Percentiles rank a stretch among this genome's conserved stretches.
Evolutionary conservation across 1,140 invertebrate genomes (phyloP).

Genomic region (Brachionus koreanus): DNA sequence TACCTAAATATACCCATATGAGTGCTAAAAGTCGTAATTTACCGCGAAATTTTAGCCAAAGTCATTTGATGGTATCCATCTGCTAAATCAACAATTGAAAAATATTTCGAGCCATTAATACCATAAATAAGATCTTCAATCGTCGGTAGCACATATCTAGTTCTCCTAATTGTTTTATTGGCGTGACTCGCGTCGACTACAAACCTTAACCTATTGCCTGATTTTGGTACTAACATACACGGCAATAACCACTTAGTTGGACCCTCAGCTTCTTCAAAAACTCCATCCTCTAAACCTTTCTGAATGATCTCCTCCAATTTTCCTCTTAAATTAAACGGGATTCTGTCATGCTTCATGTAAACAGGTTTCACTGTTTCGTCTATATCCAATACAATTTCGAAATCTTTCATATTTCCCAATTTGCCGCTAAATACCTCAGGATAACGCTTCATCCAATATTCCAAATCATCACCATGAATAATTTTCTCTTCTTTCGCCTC

Average conservation of each 20-base stretch:
- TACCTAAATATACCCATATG: neutral
- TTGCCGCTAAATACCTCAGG: neutral
- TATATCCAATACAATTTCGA: constrained; percentile 10
- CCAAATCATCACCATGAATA: neutral
- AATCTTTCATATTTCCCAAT: constrained; percentile 12
- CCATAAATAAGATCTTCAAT: constrained; percentile 48
- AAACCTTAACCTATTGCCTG: constrained; percentile 48
- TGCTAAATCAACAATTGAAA: constrained; percentile 49
- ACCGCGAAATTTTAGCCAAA: constrained; percentile 46
- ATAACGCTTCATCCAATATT: neutral
- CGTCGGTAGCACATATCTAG: constrained; percentile 50
- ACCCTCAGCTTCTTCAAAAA: constrained; percentile 48
- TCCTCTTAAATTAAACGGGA: constrained; percentile 45
- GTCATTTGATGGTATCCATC: constrained; percentile 50
- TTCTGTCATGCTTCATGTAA: neutral
- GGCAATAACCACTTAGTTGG: constrained; percentile 49
- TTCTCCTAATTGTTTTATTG: constrained; percentile 49
- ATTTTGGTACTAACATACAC: constrained; percentile 49
- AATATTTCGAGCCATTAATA: constrained; percentile 48
- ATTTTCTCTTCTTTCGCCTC: too few species aligned
- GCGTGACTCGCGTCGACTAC: constrained; percentile 50
- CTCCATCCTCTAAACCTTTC: constrained; percentile 47
- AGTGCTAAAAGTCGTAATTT: neutral
- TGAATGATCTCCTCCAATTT: constrained; percentile 46
- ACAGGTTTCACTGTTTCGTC: constrained; percentile 37